Evolutionary conservation across 64 coral and sea anemone genomes (phyloP).

Genomic region (Trachythela sp.): DNA sequence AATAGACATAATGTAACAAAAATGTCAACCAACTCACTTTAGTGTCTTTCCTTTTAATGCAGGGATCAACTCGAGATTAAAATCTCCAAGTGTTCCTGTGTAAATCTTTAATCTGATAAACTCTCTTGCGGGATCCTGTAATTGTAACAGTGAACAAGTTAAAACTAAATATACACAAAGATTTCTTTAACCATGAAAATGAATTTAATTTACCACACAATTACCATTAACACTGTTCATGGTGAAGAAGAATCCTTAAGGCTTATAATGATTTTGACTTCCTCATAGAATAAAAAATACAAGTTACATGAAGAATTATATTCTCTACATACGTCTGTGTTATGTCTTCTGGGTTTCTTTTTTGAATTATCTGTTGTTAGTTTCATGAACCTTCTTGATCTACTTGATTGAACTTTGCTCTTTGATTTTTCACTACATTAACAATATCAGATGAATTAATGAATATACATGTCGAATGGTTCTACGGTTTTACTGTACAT

Average conservation of each 20-base stretch:
- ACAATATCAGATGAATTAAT: too few species aligned
- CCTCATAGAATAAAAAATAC: too few species aligned
- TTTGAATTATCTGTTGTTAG: constrained; percentile 62
- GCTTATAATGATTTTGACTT: too few species aligned
- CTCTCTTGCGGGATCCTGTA: constrained; percentile 73
- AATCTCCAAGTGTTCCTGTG: constrained; percentile 46
- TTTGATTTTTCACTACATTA: constrained; percentile 69
- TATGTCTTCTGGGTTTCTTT: constrained; percentile 73
- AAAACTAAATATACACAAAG: background rate
- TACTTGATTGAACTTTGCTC: constrained; percentile 65
- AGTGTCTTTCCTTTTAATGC: constrained; percentile 78
- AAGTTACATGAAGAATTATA: too few species aligned
- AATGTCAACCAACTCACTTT: too few species aligned
- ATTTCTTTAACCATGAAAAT: too few species aligned
- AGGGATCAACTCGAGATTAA: constrained; percentile 57
- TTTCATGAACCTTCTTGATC: constrained; percentile 69
- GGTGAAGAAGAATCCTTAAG: too few species aligned
- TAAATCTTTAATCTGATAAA: constrained; percentile 69
- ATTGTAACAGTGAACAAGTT: background rate
- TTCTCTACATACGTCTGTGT: constrained; percentile 53
- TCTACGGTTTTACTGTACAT: too few species aligned
- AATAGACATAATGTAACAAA: too few species aligned
- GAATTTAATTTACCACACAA: too few species aligned
- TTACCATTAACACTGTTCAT: too few species aligned
- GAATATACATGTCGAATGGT: too few species aligned